Evolutionary conservation across 2,888 invertebrate genomes (phyloP).

Genomic region (Nemotelus nigrinus): DNA sequence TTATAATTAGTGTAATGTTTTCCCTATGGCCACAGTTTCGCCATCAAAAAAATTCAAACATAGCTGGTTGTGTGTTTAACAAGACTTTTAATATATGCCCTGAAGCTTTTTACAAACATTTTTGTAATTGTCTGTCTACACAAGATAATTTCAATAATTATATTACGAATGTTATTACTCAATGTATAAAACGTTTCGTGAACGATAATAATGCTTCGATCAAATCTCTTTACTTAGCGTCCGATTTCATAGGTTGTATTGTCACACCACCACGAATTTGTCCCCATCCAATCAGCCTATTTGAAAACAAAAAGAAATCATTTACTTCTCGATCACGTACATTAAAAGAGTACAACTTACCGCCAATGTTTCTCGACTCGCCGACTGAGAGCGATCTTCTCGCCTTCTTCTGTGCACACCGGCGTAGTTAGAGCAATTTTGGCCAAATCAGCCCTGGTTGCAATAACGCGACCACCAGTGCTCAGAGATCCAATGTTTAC

Average conservation of each 20-base stretch:
- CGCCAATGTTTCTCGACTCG: conserved; percentile 99
- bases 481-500: conserved; percentile 99
- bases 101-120: conserved; percentile 24
- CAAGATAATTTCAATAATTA: neutral
- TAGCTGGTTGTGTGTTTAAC: no score
- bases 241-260: conserved; percentile 77
- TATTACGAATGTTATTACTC: neutral
- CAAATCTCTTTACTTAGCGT: conserved; percentile 24
- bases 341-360: conserved; percentile 65
- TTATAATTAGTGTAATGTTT: no score
- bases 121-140: conserved; percentile 9
- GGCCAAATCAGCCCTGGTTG: conserved; percentile 95
- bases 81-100: conserved; percentile 16
- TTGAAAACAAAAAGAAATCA: conserved; percentile 57
- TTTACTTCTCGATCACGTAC: neutral
- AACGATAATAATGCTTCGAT: conserved; percentile 16
- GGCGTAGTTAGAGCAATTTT: conserved; percentile 97
- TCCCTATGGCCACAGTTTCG: no score
- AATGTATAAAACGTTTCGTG: conserved; percentile 25
- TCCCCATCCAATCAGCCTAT: conserved; percentile 98
- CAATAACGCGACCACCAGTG: conserved; percentile 95
- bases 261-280: conserved; percentile 97
- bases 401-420: conserved; percentile 98
- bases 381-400: conserved; percentile 98
- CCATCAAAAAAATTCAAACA: no score